Conservation (phyloP, 2,888 invertebrate species). For the Spodoptera picta region DNA sequence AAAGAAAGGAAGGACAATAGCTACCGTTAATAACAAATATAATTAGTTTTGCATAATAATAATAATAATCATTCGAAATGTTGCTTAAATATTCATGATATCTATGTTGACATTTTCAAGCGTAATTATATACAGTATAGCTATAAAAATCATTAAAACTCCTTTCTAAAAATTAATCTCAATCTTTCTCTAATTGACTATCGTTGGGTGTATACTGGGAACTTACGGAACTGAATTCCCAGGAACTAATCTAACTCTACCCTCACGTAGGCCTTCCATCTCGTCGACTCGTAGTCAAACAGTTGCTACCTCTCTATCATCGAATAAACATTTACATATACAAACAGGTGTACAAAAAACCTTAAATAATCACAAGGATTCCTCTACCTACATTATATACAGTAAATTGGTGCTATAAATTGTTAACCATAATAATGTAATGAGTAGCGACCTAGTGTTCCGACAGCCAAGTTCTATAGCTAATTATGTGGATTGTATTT, state of each 20-base stretch:
- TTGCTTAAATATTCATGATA: conserved; percentile 66
- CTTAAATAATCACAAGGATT: conserved; percentile 79
- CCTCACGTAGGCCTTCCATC: conserved; percentile 76
- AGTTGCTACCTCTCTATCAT: conserved; percentile 71
- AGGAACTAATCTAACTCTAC: conserved; percentile 80
- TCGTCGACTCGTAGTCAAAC: conserved; percentile 68
- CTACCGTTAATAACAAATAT: conserved; percentile 79
- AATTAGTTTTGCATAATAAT: conserved; percentile 75
- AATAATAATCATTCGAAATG: conserved; percentile 69
- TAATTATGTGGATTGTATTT: conserved; percentile 38
- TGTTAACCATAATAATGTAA: conserved; percentile 50
- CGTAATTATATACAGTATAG: conserved; percentile 78
- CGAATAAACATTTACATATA: conserved; percentile 87
- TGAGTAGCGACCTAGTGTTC: conserved; percentile 46
- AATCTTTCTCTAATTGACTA: conserved; percentile 87
- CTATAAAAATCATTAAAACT: conserved; percentile 74
- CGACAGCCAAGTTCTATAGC: conserved; percentile 14
- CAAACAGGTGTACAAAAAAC: conserved; percentile 85
- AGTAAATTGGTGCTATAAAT: conserved; percentile 74
- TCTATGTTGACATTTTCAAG: conserved; percentile 64
- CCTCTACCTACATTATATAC: conserved; percentile 82
- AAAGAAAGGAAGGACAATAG: conserved; percentile 81
- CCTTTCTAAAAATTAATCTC: conserved; percentile 83
- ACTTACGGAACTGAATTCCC: conserved; percentile 68
- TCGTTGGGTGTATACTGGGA: conserved; percentile 88